Evolutionary conservation across 2,113 vertebrate species (phyloP).

Genomic region (Albula glossodonta): DNA sequence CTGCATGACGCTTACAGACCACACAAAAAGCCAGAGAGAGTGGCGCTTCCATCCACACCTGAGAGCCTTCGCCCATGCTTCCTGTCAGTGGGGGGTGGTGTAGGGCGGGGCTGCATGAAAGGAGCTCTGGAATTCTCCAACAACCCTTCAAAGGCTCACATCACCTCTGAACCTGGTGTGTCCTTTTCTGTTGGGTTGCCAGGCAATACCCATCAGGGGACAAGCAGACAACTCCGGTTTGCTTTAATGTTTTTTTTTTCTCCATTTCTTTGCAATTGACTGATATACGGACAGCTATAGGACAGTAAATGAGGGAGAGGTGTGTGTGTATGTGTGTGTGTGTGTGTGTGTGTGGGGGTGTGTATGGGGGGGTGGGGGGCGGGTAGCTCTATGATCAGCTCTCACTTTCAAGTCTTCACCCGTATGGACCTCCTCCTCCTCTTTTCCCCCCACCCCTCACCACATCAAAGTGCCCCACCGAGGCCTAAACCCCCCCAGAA

Average conservation of each 20-base stretch:
- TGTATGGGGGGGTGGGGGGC: not conserved
- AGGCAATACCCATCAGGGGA: constrained; percentile 25
- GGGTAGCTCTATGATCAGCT: constrained; percentile 40
- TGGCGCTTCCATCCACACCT: not conserved
- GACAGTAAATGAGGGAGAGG: not conserved
- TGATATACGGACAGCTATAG: constrained; percentile 2
- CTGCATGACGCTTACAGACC: constrained; percentile 47
- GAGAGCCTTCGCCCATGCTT: constrained; percentile 13
- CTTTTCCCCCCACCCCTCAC: constrained; percentile 43
- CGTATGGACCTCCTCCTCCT: constrained; percentile 61
- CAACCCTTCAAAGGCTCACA: constrained; percentile 52
- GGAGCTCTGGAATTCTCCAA: constrained; percentile 31
- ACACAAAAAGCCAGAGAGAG: constrained; percentile 41
- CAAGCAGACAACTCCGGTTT: not conserved
- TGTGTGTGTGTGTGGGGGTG: no score
- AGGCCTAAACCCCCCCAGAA: constrained; percentile 45
- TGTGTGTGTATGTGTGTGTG: no score
- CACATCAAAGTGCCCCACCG: constrained; percentile 61
- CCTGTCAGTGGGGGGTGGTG: not conserved
- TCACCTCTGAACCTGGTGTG: constrained; percentile 52
- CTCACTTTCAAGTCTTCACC: constrained; percentile 64
- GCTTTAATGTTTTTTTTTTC: not conserved
- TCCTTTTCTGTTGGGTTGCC: constrained; percentile 51
- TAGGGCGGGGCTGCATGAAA: constrained; percentile 44
- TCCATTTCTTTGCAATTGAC: not conserved